These are phyloP conservation scores for Montipora sp. DNA, from an alignment of 64 coral and sea anemone genomes.

Conservation along the genomic window DNA sequence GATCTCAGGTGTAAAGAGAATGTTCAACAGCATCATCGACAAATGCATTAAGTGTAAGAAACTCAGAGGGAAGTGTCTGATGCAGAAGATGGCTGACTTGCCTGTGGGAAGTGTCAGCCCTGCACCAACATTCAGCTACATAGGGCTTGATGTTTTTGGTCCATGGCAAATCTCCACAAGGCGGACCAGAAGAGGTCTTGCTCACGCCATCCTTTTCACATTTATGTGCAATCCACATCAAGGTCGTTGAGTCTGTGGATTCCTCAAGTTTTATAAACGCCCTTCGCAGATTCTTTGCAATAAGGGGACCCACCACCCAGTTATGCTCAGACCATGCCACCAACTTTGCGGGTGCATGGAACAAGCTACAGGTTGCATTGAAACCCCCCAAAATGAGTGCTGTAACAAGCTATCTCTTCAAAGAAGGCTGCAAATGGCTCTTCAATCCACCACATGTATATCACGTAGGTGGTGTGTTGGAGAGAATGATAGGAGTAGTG, in stretches of 20 bases:
- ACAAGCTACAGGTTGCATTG: constrained; percentile 22
- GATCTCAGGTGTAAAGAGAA: constrained; percentile 50
- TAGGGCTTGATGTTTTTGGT: constrained; percentile 29
- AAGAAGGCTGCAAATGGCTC: constrained; percentile 35
- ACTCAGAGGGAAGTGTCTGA: constrained; percentile 13
- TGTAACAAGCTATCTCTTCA: constrained; percentile 12
- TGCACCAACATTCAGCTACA: constrained; percentile 53
- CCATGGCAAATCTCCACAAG: constrained; percentile 33
- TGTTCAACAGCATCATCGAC: constrained; percentile 45
- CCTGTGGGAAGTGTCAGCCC: constrained; percentile 37
- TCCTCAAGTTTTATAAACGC: constrained; percentile 68
- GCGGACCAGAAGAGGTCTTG: constrained; percentile 35
- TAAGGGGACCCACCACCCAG: constrained; percentile 39
- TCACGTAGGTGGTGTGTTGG: constrained; percentile 41
- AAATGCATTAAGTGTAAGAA: constrained; percentile 3
- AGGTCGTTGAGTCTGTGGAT: neutral
- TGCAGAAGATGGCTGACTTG: constrained; percentile 53
- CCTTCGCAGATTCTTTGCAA: constrained; percentile 44
- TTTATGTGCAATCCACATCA: constrained; percentile 35
- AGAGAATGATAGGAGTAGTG: constrained; percentile 51
- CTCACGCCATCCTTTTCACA: constrained; percentile 66
- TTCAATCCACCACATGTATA: constrained; percentile 55
- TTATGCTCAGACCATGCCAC: constrained; percentile 40
- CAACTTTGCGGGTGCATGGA: neutral
- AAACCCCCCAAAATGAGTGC: neutral